Evolutionary conservation across 1,140 invertebrate genomes (phyloP).

Genomic region (Andrena cerasifolii): DNA sequence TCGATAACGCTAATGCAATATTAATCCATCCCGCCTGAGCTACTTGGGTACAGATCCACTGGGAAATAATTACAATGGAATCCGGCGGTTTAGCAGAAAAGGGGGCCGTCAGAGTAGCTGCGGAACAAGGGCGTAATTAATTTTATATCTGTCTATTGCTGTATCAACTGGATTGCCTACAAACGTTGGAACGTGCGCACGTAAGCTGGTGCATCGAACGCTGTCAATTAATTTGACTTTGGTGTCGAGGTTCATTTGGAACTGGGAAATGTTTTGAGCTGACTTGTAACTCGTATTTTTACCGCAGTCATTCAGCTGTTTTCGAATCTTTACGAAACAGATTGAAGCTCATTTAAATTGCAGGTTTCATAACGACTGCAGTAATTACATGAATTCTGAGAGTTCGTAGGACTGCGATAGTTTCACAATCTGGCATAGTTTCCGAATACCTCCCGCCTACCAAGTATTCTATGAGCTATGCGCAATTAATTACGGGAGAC

Average conservation of each 20-base stretch:
- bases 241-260: not conserved
- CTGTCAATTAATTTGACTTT: slow-evolving; percentile 14
- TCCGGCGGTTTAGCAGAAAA: slow-evolving; percentile 35
- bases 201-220: not conserved
- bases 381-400: too few species aligned
- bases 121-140: slow-evolving; percentile 27
- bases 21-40: slow-evolving; percentile 4
- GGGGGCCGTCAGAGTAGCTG: not conserved
- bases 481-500: too few species aligned
- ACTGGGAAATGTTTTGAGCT: not conserved
- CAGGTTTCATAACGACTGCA: too few species aligned
- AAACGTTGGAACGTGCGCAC: slow-evolving; percentile 7
- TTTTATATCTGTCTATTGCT: slow-evolving; percentile 32
- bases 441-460: too few species aligned
- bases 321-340: too few species aligned
- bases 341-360: too few species aligned
- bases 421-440: too few species aligned
- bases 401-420: too few species aligned
- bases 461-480: too few species aligned
- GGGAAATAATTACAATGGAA: slow-evolving; percentile 48
- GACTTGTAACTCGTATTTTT: too few species aligned
- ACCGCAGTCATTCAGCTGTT: too few species aligned
- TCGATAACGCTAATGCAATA: slow-evolving; percentile 39
- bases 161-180: not conserved
- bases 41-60: not conserved